These are phyloP conservation scores for Ceryle rudis DNA, from an alignment of 2,797 vertebrate genomes.

Conservation along the genomic window DNA sequence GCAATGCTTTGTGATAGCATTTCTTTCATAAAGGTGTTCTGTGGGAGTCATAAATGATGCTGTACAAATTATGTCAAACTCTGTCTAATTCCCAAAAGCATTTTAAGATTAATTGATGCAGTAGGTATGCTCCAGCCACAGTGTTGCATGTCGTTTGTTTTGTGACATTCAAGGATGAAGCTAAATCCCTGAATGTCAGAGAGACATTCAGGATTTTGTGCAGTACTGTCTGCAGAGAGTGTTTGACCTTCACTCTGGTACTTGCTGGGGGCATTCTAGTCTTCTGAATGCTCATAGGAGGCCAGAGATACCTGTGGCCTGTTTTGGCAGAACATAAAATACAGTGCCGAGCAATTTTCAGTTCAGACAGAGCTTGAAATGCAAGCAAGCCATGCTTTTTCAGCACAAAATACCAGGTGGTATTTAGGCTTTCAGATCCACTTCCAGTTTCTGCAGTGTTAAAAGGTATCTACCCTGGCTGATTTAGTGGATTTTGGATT, in stretches of 20 bases:
- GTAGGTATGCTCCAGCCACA: slow-evolving; percentile 4
- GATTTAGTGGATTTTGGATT: not conserved
- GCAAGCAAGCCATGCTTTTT: not conserved
- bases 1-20: slow-evolving; percentile 17
- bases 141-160: slow-evolving; percentile 13
- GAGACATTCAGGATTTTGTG: slow-evolving; percentile 42
- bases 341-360: not conserved
- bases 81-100: slow-evolving; percentile 32
- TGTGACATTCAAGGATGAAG: slow-evolving; percentile 22
- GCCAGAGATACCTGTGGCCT: not conserved
- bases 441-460: not conserved
- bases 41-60: not conserved
- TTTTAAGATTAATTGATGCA: slow-evolving; percentile 26
- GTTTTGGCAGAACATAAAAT: slow-evolving; percentile 19
- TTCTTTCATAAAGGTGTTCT: slow-evolving; percentile 34
- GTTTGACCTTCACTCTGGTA: slow-evolving; percentile 40
- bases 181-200: slow-evolving; percentile 49
- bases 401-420: not conserved
- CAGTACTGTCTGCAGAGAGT: slow-evolving; percentile 23
- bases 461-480: not conserved
- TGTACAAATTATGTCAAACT: slow-evolving; percentile 27
- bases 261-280: slow-evolving; percentile 58
- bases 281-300: slow-evolving; percentile 37
- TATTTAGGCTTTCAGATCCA: not conserved
- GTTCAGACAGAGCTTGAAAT: not conserved